Evolutionary conservation across 2,113 vertebrate species (phyloP), one percentile per base, ranked within the genome.

Genomic region (Strigops habroptila): DNA sequence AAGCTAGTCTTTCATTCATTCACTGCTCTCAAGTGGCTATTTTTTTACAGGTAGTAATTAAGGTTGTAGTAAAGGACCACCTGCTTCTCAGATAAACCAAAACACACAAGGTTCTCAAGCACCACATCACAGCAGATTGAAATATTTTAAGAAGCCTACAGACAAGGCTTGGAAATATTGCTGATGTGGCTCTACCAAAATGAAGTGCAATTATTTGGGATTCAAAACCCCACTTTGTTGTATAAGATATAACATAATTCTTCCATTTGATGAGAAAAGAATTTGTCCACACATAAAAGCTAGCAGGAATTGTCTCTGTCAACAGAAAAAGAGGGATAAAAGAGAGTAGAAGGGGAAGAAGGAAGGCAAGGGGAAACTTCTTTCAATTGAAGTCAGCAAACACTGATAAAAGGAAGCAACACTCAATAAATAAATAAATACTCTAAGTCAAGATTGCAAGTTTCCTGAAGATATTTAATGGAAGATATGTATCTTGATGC

Each of bases 41-140:
- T 77, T 86, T 65, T 89, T 95, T 93, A 46, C 49, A 69, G 30
- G 21, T n/a, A 62, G 14, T 59, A 94, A 90, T 77, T 84, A 91
- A 43, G 14, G 10, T 21, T 77, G 35, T 37, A 73, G 28, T 86
- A 88, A 94, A 79, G 35, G 23, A 53, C 37, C 49, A 74, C 73
- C 55, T 87, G 74, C 77, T 78, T 81, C 55, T 78, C 49, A 48
- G 16, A 67, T 33, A 65, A 33, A 53, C 28, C 11, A 78, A 78
- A 90, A 48, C 12, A 63, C 14, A 69, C 1, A 10, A 48, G 12
- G 6, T 24, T 89, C 35, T 81, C 78, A 57, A 63, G 51, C 25
- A 67, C 10, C 46, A 37, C 25, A 75, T 87, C 19, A 24, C 9
- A 90, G 6, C 15, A 76, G 7, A 31, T 14, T 71, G 62, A 76